Evolutionary conservation across 2,113 vertebrate genomes (phyloP), one percentile per base, ranked within the genome.

Genomic region (Hylia prasina): DNA sequence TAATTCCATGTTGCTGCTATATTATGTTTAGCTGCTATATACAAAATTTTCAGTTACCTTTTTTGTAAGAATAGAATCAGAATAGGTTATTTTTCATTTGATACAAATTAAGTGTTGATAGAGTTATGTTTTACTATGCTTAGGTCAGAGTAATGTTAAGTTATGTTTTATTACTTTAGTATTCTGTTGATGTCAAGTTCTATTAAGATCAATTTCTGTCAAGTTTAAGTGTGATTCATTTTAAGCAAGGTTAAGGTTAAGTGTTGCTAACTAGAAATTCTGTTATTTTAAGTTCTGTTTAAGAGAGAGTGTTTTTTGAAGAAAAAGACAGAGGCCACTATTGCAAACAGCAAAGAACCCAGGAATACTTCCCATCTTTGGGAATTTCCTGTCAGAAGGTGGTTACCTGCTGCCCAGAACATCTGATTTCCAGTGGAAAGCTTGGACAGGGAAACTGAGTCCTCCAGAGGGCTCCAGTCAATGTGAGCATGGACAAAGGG

Each of bases 401-500:
- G 25, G 15, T 33, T 50, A 31, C 18, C 27, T 72, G 39, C 30
- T 83, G 40, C 31, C 56, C 33, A 68, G 33, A 47, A 70, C 17
- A 42, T 15, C 65, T 39, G 19, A 7, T 30, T 87, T 79, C 23
- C 33, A 4, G 3, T 30, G 33, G 30, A 71, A 81, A 83, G 22
- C 27, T 21, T 15, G 35, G 31, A 7, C 12, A 72, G 1, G 1
- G 1, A 4, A 57, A 10, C 4, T 16, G 10, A 58, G 15, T 2
- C 16, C 28, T 86, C n/a, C 61, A 58, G 47, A 78, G 44, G 20
- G 21, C 28, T 77, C 8, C 7, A 53, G n/a, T 8, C 47, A 31
- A 18, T 21, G 23, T 15, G 19, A 19, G 30, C 35, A 17, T 2
- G 10, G 19, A 5, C 30, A 47, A 30, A 61, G 16, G 47, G 8